Evolutionary conservation across 2,797 vertebrate genomes (phyloP).

Genomic region (Mareca penelope): DNA sequence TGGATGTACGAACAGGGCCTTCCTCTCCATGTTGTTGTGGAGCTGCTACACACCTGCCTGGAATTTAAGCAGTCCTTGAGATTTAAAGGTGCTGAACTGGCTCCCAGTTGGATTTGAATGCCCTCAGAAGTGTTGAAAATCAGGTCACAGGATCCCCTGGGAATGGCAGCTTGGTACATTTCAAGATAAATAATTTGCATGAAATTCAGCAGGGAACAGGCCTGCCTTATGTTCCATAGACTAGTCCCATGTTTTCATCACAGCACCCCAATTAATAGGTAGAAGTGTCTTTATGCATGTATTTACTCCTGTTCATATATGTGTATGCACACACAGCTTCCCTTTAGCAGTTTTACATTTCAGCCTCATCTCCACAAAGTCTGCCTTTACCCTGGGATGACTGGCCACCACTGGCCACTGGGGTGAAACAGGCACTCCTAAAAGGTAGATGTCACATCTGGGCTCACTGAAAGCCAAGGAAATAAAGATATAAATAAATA

Average conservation of each 20-base stretch:
- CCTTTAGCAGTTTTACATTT: not conserved
- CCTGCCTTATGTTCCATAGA: not conserved
- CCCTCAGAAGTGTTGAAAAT: conserved; percentile 4
- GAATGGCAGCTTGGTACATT: not conserved
- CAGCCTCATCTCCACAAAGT: not conserved
- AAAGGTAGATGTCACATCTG: not conserved
- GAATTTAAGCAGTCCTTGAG: conserved; percentile 9
- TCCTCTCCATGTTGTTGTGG: not conserved
- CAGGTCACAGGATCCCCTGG: conserved; percentile 17
- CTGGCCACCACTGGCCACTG: not conserved
- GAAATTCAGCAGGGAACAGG: not conserved
- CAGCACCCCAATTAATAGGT: not conserved
- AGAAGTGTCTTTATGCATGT: not conserved
- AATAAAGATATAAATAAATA: not conserved
- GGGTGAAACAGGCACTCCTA: not conserved
- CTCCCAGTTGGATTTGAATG: not conserved
- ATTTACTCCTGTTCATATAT: not conserved
- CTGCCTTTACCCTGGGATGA: not conserved
- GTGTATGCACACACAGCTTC: not conserved
- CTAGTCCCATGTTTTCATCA: not conserved
- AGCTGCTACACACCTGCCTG: not conserved
- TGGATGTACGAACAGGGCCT: not conserved
- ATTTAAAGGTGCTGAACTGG: conserved; percentile 30
- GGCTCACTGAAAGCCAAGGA: not conserved
- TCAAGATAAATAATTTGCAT: not conserved